These are phyloP conservation scores for Pipistrellus pygmaeus DNA, from an alignment of 2,797 vertebrate genomes.

Conservation along the genomic window DNA sequence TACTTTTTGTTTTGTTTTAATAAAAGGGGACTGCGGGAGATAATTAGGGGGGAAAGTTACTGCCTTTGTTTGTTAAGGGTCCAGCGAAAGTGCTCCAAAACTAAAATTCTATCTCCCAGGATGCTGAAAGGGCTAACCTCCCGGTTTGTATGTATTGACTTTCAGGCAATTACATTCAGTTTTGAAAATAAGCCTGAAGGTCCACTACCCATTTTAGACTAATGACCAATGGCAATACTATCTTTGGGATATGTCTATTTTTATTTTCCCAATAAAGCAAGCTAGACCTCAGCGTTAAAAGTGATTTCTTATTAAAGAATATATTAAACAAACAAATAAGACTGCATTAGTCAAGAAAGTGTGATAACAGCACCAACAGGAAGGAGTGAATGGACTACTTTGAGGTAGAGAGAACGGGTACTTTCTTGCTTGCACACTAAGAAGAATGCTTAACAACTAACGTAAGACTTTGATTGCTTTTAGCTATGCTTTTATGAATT, in stretches of 20 bases:
- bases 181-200: constrained; percentile 13
- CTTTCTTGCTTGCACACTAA: not conserved
- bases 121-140: not conserved
- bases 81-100: constrained; percentile 10
- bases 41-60: constrained; percentile 1
- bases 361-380: not conserved
- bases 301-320: constrained; percentile 37
- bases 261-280: constrained; percentile 11
- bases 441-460: not conserved
- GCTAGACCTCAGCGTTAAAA: not conserved
- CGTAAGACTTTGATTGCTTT: not conserved
- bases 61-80: not conserved
- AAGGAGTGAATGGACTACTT: not conserved
- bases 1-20: not conserved
- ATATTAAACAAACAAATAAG: not conserved
- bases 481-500: constrained; percentile 32
- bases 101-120: not conserved
- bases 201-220: not conserved
- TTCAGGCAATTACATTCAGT: not conserved
- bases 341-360: not conserved
- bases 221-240: not conserved
- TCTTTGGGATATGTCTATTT: not conserved
- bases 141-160: not conserved
- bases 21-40: not conserved
- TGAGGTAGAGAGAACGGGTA: not conserved